These are phyloP conservation scores for Cheirogaleus medius DNA, from an alignment of 2,113 vertebrate genomes.

Conservation along the genomic window DNA sequence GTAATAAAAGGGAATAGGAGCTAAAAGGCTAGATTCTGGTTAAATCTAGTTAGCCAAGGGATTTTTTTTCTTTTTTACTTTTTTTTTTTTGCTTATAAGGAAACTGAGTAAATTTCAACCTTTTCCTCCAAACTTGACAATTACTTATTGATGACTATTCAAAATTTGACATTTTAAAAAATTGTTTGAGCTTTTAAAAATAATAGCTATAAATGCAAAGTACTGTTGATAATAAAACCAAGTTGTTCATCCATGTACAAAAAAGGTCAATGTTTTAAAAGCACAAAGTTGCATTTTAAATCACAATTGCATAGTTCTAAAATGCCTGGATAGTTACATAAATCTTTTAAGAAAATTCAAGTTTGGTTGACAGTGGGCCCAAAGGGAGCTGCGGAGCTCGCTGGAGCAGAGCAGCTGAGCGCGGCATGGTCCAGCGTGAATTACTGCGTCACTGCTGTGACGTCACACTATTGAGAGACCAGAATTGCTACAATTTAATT, in stretches of 20 bases:
- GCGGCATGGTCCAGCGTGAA: conserved; percentile 3
- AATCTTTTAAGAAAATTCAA: conserved; percentile 74
- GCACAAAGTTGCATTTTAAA: conserved; percentile 73
- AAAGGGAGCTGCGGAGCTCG: not conserved
- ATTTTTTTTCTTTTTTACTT: not conserved
- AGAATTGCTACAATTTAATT: conserved; percentile 52
- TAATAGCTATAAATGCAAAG: conserved; percentile 80
- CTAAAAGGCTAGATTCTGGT: not conserved
- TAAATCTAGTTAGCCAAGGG: not conserved
- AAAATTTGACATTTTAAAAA: conserved; percentile 79
- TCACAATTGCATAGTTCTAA: conserved; percentile 71
- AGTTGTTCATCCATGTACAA: conserved; percentile 75
- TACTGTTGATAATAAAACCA: conserved; percentile 78
- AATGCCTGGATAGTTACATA: conserved; percentile 64
- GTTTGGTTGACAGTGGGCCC: conserved; percentile 71
- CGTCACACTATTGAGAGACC: not conserved
- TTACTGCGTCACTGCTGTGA: conserved; percentile 61
- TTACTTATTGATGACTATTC: conserved; percentile 65
- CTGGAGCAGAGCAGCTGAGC: conserved; percentile 53
- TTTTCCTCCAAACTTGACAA: conserved; percentile 49
- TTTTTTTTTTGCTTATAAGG: conserved; percentile 38
- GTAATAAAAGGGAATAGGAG: not conserved
- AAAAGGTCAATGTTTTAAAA: conserved; percentile 74
- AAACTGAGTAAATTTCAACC: conserved; percentile 61
- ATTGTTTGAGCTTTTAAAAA: conserved; percentile 76